Evolutionary conservation across 1,140 invertebrate genomes (phyloP).

Genomic region (Apis laboriosa): DNA sequence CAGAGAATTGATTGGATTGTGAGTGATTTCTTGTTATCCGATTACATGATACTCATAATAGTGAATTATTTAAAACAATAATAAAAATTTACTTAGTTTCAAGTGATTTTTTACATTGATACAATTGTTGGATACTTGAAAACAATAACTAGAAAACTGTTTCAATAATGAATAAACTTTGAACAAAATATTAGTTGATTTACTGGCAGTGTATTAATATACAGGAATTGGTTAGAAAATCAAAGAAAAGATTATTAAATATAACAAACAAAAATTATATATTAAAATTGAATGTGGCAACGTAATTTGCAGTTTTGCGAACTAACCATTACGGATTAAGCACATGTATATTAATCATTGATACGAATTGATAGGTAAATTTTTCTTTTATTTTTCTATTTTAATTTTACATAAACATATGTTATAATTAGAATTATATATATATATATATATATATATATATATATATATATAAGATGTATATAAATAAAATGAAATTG

Average conservation of each 20-base stretch:
- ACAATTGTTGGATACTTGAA: neutral
- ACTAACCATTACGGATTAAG: neutral
- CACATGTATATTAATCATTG: neutral
- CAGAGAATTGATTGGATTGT: neutral
- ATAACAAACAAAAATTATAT: neutral
- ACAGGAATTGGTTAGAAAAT: neutral
- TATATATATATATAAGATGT: too few relatives aligned
- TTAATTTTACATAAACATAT: neutral
- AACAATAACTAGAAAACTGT: neutral
- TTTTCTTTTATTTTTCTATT: neutral
- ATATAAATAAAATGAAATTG: neutral
- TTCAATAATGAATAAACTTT: neutral
- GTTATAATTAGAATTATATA: neutral
- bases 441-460: neutral
- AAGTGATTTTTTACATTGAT: neutral
- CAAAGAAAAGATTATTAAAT: neutral
- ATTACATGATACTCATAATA: neutral
- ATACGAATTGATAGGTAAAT: slow-evolving; percentile 11
- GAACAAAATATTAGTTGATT: neutral
- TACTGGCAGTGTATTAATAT: neutral
- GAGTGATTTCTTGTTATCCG: neutral
- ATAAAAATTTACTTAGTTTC: too few relatives aligned
- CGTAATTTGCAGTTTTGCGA: neutral
- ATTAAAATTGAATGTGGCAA: neutral
- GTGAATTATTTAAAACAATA: neutral